Conservation (phyloP, 2,797 vertebrate species). For the Coluber constrictor region DNA sequence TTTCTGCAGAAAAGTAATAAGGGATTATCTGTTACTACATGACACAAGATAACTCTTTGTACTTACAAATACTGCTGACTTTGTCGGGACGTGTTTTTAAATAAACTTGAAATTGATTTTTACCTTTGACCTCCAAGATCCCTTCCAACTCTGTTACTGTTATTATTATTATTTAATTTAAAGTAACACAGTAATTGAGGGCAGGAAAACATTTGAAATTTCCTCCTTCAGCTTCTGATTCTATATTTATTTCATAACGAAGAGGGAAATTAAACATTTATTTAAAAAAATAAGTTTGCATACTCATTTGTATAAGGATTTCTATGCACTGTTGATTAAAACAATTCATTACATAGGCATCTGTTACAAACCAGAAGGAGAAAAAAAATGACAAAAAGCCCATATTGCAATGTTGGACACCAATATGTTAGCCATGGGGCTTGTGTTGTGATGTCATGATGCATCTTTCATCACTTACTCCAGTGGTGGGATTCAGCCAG, state of each 20-base stretch:
- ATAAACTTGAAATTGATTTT: neutral
- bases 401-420: neutral
- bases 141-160: no score
- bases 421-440: neutral
- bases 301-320: neutral
- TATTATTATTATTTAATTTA: neutral
- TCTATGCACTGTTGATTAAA: neutral
- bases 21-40: neutral
- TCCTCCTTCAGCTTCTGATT: neutral
- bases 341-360: neutral
- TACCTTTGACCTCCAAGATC: neutral
- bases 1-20: neutral
- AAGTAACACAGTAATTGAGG: neutral
- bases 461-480: neutral
- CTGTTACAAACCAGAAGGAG: neutral
- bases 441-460: neutral
- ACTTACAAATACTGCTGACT: neutral
- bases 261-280: neutral
- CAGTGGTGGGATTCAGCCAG: no score
- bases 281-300: neutral
- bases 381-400: neutral
- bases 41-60: no score
- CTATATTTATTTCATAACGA: neutral
- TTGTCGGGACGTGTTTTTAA: neutral
- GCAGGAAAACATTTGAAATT: neutral